Evolutionary conservation across 1,140 invertebrate species (phyloP).

Genomic region (Mizuhopecten yessoensis): DNA sequence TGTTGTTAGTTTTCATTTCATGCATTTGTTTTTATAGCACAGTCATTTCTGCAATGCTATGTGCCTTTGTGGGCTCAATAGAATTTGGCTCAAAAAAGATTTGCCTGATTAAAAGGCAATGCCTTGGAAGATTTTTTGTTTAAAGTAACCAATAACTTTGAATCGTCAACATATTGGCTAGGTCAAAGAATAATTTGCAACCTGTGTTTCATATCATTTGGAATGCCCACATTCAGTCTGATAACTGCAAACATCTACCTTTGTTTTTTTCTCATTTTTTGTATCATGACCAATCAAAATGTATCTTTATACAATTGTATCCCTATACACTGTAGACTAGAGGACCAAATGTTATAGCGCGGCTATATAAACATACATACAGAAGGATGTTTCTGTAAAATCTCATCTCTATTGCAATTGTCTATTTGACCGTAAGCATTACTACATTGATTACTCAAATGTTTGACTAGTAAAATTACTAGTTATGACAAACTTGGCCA

Average conservation of each 20-base stretch:
- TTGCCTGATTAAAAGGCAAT: neutral
- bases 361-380: neutral
- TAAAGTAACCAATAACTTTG: neutral
- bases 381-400: neutral
- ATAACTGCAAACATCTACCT: no score
- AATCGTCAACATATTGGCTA: no score
- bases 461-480: no score
- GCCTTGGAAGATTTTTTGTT: neutral
- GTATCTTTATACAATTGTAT: neutral
- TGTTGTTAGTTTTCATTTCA: neutral
- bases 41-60: neutral
- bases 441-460: neutral
- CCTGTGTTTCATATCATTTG: no score
- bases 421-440: neutral
- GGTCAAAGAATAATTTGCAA: no score
- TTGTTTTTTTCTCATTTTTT: neutral
- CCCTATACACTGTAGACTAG: neutral
- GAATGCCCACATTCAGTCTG: no score
- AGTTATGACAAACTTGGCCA: neutral
- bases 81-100: neutral
- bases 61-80: constrained; percentile 20
- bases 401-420: neutral
- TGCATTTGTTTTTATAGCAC: neutral
- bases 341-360: neutral
- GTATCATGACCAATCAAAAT: neutral